These are phyloP conservation scores for Geopemphigus sp. DNA, from an alignment of 1,140 invertebrate genomes.

Conservation along the genomic window DNA sequence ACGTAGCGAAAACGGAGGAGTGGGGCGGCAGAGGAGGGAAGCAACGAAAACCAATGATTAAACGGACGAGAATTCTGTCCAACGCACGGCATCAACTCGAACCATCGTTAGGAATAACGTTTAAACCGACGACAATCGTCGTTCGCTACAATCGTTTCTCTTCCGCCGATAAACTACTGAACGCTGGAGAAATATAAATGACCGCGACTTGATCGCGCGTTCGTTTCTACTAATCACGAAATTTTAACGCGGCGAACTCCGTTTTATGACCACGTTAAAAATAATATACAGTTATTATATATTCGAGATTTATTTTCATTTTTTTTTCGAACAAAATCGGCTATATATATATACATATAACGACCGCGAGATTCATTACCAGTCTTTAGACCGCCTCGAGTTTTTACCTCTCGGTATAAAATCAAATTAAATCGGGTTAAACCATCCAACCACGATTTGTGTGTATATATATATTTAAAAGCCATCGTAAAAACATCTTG, in stretches of 20 bases:
- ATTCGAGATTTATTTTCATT: background rate
- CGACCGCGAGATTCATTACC: background rate
- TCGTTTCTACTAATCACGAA: background rate
- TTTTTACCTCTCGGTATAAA: slow-evolving; percentile 22
- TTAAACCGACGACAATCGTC: too few relatives aligned
- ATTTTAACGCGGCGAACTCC: background rate
- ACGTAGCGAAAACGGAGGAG: too few relatives aligned
- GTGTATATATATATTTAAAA: slow-evolving; percentile 36
- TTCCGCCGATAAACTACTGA: background rate
- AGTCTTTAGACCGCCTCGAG: background rate
- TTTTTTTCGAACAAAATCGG: background rate
- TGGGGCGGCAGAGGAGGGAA: too few relatives aligned
- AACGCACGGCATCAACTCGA: background rate
- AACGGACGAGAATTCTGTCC: too few relatives aligned
- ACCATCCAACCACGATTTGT: background rate
- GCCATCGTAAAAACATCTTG: slow-evolving; percentile 27
- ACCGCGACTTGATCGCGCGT: background rate
- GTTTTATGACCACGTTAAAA: background rate
- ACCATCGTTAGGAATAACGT: background rate
- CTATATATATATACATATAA: too few relatives aligned
- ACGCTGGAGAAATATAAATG: too few relatives aligned
- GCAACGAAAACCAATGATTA: background rate
- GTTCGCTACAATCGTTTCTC: background rate
- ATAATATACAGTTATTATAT: slow-evolving; percentile 9
- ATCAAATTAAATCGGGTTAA: slow-evolving; percentile 39